A percentile compares a stretch with the other conserved stretches of the same genome.
phyloP scores from a whole-genome alignment of 1,140 invertebrate species.

The Mamestra configurata region DNA sequence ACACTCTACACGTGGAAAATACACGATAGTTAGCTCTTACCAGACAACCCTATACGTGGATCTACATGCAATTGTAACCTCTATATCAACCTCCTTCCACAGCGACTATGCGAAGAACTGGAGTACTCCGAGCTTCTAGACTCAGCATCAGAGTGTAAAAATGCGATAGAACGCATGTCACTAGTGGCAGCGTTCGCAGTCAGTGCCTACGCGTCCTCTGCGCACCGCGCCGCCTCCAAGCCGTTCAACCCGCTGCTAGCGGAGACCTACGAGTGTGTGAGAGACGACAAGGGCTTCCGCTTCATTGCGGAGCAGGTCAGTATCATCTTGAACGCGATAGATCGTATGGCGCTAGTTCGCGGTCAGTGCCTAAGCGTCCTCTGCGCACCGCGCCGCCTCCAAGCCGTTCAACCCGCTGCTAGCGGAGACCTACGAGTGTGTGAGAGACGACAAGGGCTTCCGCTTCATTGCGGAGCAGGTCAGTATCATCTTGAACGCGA shows the following conservation, averaged over 20 bases:
- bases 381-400: too few relatives aligned
- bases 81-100: conserved; percentile 22
- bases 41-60: too few relatives aligned
- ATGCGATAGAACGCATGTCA: conserved; percentile 92
- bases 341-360: too few relatives aligned
- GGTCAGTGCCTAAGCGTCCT: too few relatives aligned
- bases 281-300: conserved; percentile 93
- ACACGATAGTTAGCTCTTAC: too few relatives aligned
- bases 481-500: too few relatives aligned
- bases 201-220: conserved; percentile 93
- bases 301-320: conserved; percentile 88
- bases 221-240: conserved; percentile 94
- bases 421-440: conserved; percentile 95
- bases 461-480: conserved; percentile 87
- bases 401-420: conserved; percentile 94
- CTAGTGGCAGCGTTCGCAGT: conserved; percentile 95
- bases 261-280: conserved; percentile 95
- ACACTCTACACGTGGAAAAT: too few relatives aligned
- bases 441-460: conserved; percentile 93
- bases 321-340: not conserved
- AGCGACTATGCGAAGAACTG: conserved; percentile 94
- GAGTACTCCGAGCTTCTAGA: conserved; percentile 95
- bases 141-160: conserved; percentile 90
- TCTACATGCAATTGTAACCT: too few relatives aligned
- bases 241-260: conserved; percentile 96